Conservation (phyloP, 2,113 vertebrate species). For the Notarius lentiginosus region DNA sequence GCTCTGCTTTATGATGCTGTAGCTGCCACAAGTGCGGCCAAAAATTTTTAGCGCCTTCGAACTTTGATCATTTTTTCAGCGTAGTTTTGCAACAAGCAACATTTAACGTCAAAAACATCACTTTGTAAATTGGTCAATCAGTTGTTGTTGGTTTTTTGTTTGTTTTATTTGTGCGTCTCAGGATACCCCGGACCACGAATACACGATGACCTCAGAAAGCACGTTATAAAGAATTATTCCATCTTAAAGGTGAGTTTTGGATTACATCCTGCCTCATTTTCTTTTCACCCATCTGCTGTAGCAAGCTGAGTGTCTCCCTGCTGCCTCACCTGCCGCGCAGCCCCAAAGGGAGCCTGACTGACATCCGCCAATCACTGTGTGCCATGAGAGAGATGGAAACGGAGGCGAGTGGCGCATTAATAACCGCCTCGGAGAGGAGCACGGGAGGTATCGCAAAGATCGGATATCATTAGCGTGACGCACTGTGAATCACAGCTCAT, state of each 20-base stretch:
- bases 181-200: not conserved
- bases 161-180: not conserved
- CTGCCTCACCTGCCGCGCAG: constrained; percentile 47
- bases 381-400: constrained; percentile 48
- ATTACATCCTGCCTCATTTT: constrained; percentile 25
- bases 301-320: constrained; percentile 37
- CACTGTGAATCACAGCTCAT: constrained; percentile 47
- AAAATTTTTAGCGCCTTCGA: not conserved
- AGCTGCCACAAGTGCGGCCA: not conserved
- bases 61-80: not conserved
- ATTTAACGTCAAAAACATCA: not conserved
- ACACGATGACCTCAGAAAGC: not conserved
- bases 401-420: constrained; percentile 63
- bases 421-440: constrained; percentile 57
- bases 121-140: not conserved
- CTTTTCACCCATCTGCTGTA: constrained; percentile 33
- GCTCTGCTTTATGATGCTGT: not conserved
- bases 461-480: constrained; percentile 60
- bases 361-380: constrained; percentile 57
- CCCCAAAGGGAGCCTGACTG: constrained; percentile 55
- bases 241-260: constrained; percentile 23
- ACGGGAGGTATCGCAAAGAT: constrained; percentile 49
- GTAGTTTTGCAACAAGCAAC: not conserved
- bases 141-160: not conserved
- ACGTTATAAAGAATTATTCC: not conserved